Base-by-base conservation (phyloP, 1,140 invertebrate genomes). In the Lordiphosa clarofinis region DNA sequence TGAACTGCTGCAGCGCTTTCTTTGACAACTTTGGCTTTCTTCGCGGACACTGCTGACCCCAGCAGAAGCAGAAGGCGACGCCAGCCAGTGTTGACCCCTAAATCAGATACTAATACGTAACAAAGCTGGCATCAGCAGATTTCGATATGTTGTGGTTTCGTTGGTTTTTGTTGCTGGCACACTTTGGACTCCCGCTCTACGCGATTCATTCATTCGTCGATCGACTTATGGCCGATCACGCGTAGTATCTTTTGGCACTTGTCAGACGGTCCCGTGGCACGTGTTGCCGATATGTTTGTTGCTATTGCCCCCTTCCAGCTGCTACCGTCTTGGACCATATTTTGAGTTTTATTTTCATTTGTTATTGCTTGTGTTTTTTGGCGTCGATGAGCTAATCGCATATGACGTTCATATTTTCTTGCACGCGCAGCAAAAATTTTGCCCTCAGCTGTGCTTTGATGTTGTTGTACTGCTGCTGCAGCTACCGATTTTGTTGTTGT, bases 121-220 rank as follows among this genome's bases (percentile, higher is more conserved):
- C 35, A 59, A 37, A 56, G 53, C 65, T 70, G 40, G 28, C 37
- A 53, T 71, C 75, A 71, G 61, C 66, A 66, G 13, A 49, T 37
- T 55, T 53, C 5, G 9, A 38, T 15, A 19, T 15, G 43, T 65
- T 67, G 44, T 40, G 40, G 39, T 43, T 53, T 35, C 55, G 49
- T 6, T 4, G 12, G n/a, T 8, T 50, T 35, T 42, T 37, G 35
- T 53, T 37, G 13, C 52, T 56, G 36, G 28, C 44, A 50, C 37
- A 56, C 58, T 55, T 69, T 72, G 64, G 40, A 64, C 73, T 72
- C 35, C 49, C 33, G 55, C 49, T 68, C 46, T 57, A 54, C 53
- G 68, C 78, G 65, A 69, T 84, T 86, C 76, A 84, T 84, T 84
- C 76, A 84, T 84, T 84, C 76, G 78, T 82, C 84, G 79, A 82